A percentile compares a stretch with the other conserved stretches of the same genome.
Conservation (phyloP, 2,888 invertebrate genomes). For the Ormyrus labotus region DNA sequence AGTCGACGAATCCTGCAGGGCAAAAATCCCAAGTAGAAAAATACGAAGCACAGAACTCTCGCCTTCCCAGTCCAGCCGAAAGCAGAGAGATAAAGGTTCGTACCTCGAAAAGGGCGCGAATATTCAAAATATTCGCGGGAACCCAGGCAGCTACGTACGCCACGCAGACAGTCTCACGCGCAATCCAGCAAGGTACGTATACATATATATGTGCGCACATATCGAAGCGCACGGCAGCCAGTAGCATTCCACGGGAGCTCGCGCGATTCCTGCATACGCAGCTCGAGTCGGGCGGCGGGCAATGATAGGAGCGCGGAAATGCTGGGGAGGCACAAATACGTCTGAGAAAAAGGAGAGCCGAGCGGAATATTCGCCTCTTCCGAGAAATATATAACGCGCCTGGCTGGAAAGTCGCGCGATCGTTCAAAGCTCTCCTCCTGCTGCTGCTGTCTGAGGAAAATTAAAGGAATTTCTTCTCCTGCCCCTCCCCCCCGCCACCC, state of each 20-base stretch:
- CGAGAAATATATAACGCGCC: background rate
- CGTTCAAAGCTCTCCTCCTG: constrained; percentile 30
- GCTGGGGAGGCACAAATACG: constrained; percentile 27
- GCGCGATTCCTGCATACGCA: constrained; percentile 44
- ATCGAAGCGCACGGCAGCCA: background rate
- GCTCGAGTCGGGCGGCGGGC: constrained; percentile 1
- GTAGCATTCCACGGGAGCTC: constrained; percentile 31
- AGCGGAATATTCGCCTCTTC: constrained; percentile 24
- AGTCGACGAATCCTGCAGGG: too few relatives aligned
- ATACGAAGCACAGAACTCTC: too few relatives aligned
- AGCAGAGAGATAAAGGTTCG: background rate
- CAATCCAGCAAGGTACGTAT: too few relatives aligned
- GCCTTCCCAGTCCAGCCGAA: background rate
- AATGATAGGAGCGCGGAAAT: constrained; percentile 22
- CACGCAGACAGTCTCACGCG: too few relatives aligned
- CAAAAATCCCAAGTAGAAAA: too few relatives aligned
- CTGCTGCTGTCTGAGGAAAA: constrained; percentile 26
- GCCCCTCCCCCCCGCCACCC: background rate
- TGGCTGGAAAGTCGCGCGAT: constrained; percentile 14
- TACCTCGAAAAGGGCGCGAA: background rate
- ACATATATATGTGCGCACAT: background rate
- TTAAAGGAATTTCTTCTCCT: constrained; percentile 45
- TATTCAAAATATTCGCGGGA: constrained; percentile 21
- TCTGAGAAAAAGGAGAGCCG: constrained; percentile 11
- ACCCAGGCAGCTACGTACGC: too few relatives aligned